Base-by-base conservation (phyloP, 1,140 invertebrate species). In the Zophobas atratus region DNA sequence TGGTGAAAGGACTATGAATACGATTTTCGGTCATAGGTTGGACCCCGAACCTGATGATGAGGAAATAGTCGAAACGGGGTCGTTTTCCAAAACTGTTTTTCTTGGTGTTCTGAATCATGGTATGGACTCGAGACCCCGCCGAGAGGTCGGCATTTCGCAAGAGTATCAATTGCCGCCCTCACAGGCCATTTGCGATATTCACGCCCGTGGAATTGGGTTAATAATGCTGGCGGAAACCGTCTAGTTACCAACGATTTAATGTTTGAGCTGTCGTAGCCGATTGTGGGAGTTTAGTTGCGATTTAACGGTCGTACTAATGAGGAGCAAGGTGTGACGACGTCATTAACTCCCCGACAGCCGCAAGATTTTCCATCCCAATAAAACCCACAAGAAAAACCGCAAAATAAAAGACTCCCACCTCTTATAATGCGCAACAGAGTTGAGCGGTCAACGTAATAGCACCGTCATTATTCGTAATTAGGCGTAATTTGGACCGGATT, bases 391-490 rank as follows among this genome's bases (percentile, higher is more conserved):
- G 34, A 63, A 76, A 76, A 63, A 43, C 36, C n/a, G 20, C 48
- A 63, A 76, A 76, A 75, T 76, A 46, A 75, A 67, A 43, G 60
- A 67, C 20, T 43, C 60, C 60, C 60, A 67, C 60, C 39, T 67
- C 39, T 43, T 67, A 67, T 67, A 20, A 55, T 55, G 32, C 35
- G 53, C 32, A 33, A 41, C 5, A 67, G 38, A 20, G 39, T 60
- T 39, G 63, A 70, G 20, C 43, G 38, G 60, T 2, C 39, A 20
- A n/a, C 60, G 60, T 67, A 53, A 75, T 75, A 33, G 49, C 38
- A 39, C 51, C 72, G 53, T 75, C 55, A 75, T 75, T 75, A 75
- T 56, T 46, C 49, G 72, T 60, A 75, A 75, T 75, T 75, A 75
- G 72, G 72, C 51, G 53, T 60, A 75, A 75, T 75, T 75, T 75